Percentiles rank a stretch among this genome's conserved stretches.
phyloP scores from a whole-genome alignment of 2,888 invertebrate species.

The Hylaea fasciaria region DNA sequence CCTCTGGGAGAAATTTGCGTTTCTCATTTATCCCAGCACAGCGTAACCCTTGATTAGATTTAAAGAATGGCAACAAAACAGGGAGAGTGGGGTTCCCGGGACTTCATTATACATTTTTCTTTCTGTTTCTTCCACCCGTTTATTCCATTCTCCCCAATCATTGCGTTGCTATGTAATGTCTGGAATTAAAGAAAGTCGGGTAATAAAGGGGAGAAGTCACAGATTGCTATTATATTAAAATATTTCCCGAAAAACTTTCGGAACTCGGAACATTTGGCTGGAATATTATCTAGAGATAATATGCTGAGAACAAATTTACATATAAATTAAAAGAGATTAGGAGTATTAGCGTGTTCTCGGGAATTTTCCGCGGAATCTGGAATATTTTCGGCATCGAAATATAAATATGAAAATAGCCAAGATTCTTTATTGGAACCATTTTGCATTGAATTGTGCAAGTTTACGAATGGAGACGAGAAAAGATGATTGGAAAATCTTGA shows the following conservation, averaged over 20 bases:
- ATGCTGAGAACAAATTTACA: conserved; percentile 64
- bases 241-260: conserved; percentile 56
- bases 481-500: not conserved
- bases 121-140: conserved; percentile 55
- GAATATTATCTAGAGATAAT: conserved; percentile 59
- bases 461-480: not conserved
- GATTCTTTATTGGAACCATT: too few relatives aligned
- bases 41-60: conserved; percentile 62
- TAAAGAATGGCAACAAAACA: conserved; percentile 65
- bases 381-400: conserved; percentile 50
- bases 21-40: conserved; percentile 45
- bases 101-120: conserved; percentile 73
- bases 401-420: conserved; percentile 14
- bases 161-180: conserved; percentile 65
- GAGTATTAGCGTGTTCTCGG: conserved; percentile 53
- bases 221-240: conserved; percentile 68
- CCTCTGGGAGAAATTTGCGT: conserved; percentile 42
- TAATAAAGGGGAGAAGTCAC: conserved; percentile 64
- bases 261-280: conserved; percentile 55
- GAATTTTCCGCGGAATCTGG: conserved; percentile 46
- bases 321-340: conserved; percentile 69
- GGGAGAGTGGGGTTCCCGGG: conserved; percentile 55
- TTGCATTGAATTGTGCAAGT: not conserved
- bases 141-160: conserved; percentile 55
- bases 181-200: conserved; percentile 69